These are phyloP conservation scores for Brenthis daphne DNA, from an alignment of 2,888 invertebrate species.

Conservation along the genomic window DNA sequence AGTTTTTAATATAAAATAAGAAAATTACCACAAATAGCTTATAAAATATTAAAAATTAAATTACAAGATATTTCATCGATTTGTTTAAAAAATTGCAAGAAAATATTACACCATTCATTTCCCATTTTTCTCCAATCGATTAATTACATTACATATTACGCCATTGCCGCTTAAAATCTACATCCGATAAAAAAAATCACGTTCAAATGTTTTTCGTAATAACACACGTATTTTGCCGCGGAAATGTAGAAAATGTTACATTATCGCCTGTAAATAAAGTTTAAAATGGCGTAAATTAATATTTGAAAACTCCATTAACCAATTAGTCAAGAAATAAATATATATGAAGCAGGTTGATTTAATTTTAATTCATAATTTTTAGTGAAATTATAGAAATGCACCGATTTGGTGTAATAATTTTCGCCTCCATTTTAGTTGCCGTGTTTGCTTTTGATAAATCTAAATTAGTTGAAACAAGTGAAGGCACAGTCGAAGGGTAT, in stretches of 20 bases:
- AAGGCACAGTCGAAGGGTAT: slow-evolving; percentile 67
- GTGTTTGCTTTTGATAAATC: slow-evolving; percentile 49
- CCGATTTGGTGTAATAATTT: slow-evolving; percentile 42
- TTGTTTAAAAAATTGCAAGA: no score
- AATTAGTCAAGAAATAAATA: slow-evolving; percentile 22
- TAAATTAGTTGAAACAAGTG: slow-evolving; percentile 59
- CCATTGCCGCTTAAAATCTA: slow-evolving; percentile 9
- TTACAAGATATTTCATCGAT: no score
- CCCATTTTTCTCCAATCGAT: slow-evolving; percentile 1
- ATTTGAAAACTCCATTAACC: slow-evolving; percentile 2
- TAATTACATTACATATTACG: slow-evolving; percentile 10
- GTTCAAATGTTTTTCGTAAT: slow-evolving; percentile 19
- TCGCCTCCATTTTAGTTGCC: slow-evolving; percentile 46
- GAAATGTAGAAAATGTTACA: neutral
- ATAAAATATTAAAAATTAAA: no score
- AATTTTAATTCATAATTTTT: slow-evolving; percentile 17
- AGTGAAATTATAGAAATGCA: slow-evolving; percentile 28
- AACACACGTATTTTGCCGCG: slow-evolving; percentile 2
- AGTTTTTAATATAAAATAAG: no score
- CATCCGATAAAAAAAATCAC: slow-evolving; percentile 26
- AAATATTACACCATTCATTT: neutral
- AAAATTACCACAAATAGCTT: no score
- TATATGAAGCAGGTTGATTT: slow-evolving; percentile 22
- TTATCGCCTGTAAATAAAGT: slow-evolving; percentile 6
- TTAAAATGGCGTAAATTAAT: neutral